Percentiles rank a stretch among this genome's conserved stretches.
Evolutionary conservation across 1,140 invertebrate species (phyloP).

Genomic region (Caenorhabditis elegans): DNA sequence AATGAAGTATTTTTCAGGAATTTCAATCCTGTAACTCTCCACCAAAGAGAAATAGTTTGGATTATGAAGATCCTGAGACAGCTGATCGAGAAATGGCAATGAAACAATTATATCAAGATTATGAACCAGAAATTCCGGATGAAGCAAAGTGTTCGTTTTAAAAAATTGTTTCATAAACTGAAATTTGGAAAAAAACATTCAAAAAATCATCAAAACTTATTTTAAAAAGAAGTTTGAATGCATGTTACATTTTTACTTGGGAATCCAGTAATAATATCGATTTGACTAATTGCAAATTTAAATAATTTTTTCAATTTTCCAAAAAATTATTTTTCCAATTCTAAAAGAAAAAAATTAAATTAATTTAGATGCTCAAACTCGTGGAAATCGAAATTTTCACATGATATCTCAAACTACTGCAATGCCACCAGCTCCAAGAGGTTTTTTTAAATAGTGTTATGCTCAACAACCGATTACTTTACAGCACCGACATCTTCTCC

Average conservation of each 20-base stretch:
- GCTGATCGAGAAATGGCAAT: constrained; percentile 27
- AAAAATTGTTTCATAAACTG: no score
- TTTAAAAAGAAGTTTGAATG: no score
- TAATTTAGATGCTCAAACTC: neutral
- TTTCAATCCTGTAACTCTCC: constrained; percentile 26
- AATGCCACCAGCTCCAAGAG: neutral
- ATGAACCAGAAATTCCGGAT: constrained; percentile 23
- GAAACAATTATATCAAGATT: constrained; percentile 35
- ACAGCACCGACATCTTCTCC: neutral
- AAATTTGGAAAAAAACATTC: no score
- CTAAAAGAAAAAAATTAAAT: no score
- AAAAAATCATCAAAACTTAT: no score
- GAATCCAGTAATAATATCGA: no score
- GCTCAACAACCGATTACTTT: no score
- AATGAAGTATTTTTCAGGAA: constrained; percentile 10
- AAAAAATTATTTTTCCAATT: no score
- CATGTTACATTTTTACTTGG: no score
- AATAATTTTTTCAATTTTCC: no score
- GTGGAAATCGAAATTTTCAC: constrained; percentile 1
- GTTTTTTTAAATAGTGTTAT: neutral
- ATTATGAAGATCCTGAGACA: constrained; percentile 6
- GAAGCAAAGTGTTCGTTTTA: neutral
- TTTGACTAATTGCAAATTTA: no score
- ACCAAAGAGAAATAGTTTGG: neutral
- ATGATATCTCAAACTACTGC: neutral